Conservation (phyloP, 2,888 invertebrate genomes). For the Folsomia manolachei region DNA sequence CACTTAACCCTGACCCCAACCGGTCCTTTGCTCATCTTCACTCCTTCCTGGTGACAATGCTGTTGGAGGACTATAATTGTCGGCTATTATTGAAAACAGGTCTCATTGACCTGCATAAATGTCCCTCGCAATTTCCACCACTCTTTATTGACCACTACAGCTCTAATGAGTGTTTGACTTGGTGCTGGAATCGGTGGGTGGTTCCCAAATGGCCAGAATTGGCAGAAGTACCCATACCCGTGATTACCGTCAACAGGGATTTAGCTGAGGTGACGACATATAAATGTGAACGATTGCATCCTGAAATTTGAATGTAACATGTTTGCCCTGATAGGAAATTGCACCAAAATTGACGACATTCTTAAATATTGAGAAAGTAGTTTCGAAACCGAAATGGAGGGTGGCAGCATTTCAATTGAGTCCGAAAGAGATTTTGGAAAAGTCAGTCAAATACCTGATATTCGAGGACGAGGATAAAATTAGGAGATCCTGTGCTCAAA, state of each 20-base stretch:
- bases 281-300: no score
- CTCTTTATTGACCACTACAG: background rate
- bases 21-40: background rate
- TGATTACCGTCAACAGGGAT: background rate
- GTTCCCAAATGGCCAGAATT: background rate
- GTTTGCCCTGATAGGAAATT: background rate
- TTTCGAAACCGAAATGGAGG: background rate
- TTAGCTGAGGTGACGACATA: background rate
- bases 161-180: background rate
- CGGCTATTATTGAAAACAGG: background rate
- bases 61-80: background rate
- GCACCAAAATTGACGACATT: background rate
- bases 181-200: background rate
- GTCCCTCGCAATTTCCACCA: background rate
- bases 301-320: background rate
- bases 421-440: slow-evolving; percentile 1
- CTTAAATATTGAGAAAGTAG: background rate
- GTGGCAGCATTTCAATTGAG: background rate
- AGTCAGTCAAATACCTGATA: background rate
- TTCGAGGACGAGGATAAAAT: background rate
- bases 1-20: background rate
- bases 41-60: background rate
- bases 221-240: background rate
- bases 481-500: no score
- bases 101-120: background rate